A percentile compares a stretch with the other conserved stretches of the same genome.
These are phyloP conservation scores for Cetoscarus ocellatus DNA, from an alignment of 2,797 vertebrate species.

Conservation along the genomic window DNA sequence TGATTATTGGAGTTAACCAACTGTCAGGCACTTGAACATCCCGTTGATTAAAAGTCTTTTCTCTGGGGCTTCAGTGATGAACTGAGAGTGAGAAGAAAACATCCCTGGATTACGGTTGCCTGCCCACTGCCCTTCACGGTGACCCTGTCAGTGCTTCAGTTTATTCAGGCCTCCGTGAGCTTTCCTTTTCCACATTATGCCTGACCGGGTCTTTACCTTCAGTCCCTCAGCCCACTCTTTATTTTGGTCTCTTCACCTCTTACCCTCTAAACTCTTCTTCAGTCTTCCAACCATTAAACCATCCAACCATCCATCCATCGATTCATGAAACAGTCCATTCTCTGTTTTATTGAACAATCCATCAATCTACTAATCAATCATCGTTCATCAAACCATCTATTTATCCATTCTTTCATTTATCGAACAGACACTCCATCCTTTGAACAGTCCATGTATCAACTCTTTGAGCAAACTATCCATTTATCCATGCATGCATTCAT, in stretches of 20 bases:
- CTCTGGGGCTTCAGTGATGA: conserved; percentile 46
- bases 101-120: conserved; percentile 44
- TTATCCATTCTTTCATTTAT: too few relatives aligned
- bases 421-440: too few relatives aligned
- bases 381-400: too few relatives aligned
- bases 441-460: too few relatives aligned
- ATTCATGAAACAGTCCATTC: too few relatives aligned
- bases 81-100: conserved; percentile 52
- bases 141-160: conserved; percentile 39
- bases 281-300: background rate
- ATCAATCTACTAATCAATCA: too few relatives aligned
- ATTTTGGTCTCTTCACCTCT: conserved; percentile 21
- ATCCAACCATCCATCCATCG: background rate
- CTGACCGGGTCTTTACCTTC: conserved; percentile 26
- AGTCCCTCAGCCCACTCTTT: conserved; percentile 17
- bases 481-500: too few relatives aligned
- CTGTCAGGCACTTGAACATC: conserved; percentile 23
- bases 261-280: background rate
- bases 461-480: too few relatives aligned
- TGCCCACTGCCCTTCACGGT: conserved; percentile 43
- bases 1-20: background rate
- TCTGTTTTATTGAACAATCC: too few relatives aligned
- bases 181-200: conserved; percentile 50
- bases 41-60: conserved; percentile 32
- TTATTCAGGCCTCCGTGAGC: conserved; percentile 46